phyloP scores from a whole-genome alignment of 1,140 invertebrate genomes.

The Drosophila pallidifrons region DNA sequence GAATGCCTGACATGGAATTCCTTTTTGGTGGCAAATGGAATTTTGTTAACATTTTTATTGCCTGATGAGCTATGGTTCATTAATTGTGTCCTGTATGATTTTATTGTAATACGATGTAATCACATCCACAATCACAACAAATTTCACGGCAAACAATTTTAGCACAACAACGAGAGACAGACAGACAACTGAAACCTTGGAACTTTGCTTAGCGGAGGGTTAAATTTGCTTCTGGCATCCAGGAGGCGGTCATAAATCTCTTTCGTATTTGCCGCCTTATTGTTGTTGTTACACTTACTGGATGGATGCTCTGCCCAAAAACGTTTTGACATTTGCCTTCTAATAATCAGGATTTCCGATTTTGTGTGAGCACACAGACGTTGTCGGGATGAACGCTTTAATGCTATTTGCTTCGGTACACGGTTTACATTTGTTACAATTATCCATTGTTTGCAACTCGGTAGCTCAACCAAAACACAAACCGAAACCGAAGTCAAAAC shows the following conservation, averaged over 20 bases:
- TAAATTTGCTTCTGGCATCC: constrained; percentile 56
- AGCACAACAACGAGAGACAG: constrained; percentile 61
- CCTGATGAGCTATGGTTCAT: constrained; percentile 64
- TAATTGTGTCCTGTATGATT: constrained; percentile 47
- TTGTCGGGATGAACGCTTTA: constrained; percentile 67
- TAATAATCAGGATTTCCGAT: constrained; percentile 80
- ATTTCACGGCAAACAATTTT: constrained; percentile 77
- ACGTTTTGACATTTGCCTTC: constrained; percentile 74
- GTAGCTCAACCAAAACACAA: constrained; percentile 48
- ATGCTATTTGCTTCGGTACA: constrained; percentile 66
- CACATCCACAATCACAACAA: constrained; percentile 77
- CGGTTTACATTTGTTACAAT: constrained; percentile 79
- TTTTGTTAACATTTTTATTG: constrained; percentile 71
- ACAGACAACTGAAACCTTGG: neutral
- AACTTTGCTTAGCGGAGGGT: constrained; percentile 46
- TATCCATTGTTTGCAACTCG: constrained; percentile 63
- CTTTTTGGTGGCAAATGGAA: constrained; percentile 57
- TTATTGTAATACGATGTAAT: constrained; percentile 62
- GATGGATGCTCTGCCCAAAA: constrained; percentile 51
- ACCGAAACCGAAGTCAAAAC: neutral
- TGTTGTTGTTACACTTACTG: constrained; percentile 59
- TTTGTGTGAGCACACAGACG: constrained; percentile 48
- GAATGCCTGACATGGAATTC: constrained; percentile 63
- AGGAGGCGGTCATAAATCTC: constrained; percentile 66
- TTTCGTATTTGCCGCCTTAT: constrained; percentile 65